Evolutionary conservation across 2,888 invertebrate genomes (phyloP).

Genomic region (Pinctada fucata): DNA sequence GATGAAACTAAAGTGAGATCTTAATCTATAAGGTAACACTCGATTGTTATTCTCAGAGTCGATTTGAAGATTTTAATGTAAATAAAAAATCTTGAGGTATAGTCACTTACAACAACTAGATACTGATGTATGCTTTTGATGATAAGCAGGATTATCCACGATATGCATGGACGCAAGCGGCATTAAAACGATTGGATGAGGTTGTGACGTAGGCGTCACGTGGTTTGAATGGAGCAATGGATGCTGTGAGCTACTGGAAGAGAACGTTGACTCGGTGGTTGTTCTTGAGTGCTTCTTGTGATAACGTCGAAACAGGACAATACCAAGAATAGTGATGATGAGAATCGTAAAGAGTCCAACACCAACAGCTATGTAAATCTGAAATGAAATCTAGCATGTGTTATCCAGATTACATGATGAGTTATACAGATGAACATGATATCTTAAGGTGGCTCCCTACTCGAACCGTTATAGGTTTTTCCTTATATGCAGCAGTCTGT

Average conservation of each 20-base stretch:
- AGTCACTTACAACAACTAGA: conserved; percentile 30
- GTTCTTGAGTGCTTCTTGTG: conserved; percentile 36
- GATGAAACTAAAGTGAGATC: no score
- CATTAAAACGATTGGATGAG: conserved; percentile 45
- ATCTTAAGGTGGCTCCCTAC: no score
- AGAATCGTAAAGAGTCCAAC: conserved; percentile 30
- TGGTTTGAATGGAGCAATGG: conserved; percentile 29
- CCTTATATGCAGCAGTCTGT: no score
- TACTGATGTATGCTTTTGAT: conserved; percentile 20
- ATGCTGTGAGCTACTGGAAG: conserved; percentile 36
- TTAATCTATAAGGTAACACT: no score
- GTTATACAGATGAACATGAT: no score
- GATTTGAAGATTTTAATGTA: no score
- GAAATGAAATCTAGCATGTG: not conserved
- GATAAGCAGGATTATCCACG: conserved; percentile 62
- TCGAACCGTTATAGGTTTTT: no score
- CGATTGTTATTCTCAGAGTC: no score
- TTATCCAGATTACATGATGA: no score
- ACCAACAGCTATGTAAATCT: conserved; percentile 46
- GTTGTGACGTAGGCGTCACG: conserved; percentile 23
- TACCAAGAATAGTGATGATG: conserved; percentile 28
- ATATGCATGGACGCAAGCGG: conserved; percentile 54
- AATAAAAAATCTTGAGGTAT: no score
- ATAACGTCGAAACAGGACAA: conserved; percentile 30
- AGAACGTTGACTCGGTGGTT: conserved; percentile 17